Percentiles rank a stretch among this genome's conserved stretches.
These are phyloP conservation scores for Temnothorax curvispinosus DNA, from an alignment of 1,140 invertebrate species.

Conservation along the genomic window DNA sequence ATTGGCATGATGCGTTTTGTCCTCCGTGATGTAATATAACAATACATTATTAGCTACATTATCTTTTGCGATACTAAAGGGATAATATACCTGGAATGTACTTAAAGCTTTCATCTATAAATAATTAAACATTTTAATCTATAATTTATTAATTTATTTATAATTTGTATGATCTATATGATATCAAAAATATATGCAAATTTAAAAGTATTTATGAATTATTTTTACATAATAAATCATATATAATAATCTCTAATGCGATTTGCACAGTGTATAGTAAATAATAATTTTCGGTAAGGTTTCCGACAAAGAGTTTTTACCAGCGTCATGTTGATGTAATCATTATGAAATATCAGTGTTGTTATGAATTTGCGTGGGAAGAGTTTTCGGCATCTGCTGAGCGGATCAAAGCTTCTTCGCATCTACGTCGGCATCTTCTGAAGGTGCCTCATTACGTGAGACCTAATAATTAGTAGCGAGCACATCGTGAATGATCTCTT, in stretches of 20 bases:
- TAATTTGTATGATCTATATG: background rate
- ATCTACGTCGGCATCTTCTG: constrained; percentile 46
- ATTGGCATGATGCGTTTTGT: background rate
- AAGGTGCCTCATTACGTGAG: constrained; percentile 44
- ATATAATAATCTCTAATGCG: background rate
- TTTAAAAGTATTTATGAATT: background rate
- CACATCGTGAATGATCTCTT: constrained; percentile 61
- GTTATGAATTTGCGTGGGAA: constrained; percentile 25
- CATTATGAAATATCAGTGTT: background rate
- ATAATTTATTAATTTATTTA: background rate
- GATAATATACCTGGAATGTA: background rate
- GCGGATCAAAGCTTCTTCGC: constrained; percentile 1
- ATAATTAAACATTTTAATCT: background rate
- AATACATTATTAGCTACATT: background rate
- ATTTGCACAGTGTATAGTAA: background rate
- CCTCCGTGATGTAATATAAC: background rate
- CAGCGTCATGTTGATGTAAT: constrained; percentile 14
- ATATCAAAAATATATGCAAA: background rate
- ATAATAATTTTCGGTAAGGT: background rate
- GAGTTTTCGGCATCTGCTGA: background rate
- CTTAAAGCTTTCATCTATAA: background rate
- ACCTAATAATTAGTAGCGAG: constrained; percentile 58
- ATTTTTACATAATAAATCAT: background rate
- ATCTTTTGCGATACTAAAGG: background rate
- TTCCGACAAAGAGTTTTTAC: background rate